Base-by-base conservation (phyloP, 2,888 invertebrate genomes). In the Brachyopa scutellaris region DNA sequence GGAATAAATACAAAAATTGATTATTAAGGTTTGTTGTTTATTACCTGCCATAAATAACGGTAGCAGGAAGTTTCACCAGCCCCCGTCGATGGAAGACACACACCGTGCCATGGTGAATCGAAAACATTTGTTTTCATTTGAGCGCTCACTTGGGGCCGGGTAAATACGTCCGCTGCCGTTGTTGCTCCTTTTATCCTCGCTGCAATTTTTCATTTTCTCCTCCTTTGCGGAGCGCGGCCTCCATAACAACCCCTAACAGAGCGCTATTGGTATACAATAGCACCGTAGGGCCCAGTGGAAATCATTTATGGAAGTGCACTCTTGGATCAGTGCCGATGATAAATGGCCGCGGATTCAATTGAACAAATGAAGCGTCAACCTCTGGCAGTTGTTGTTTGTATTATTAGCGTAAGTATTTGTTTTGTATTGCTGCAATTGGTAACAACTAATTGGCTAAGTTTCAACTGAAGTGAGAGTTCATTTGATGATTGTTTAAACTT, bases 1-100 rank as follows among this genome's bases (percentile, higher is more conserved):
- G n/a, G n/a, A n/a, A n/a, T n/a, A n/a, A n/a, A n/a, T 64, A 64
- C 66, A 57, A 74, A 74, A 74, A 74, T 73, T 64, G 73, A 73
- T 73, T 73, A 64, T 73, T 53, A 73, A 62, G 73, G 53, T 53
- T 64, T 73, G 55, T 73, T 73, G 62, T 73, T 73, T 73, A 73
- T 73, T 73, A 62, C 62, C 73, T 47, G 33, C 23, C 36, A 64
- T 73, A 73, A 73, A 73, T 73, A 61, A 72, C 61, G 9, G 19
- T n/a, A n/a, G 1, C 17, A 36, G 13, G 21, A 33, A 40, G 3
- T 38, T 59, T n/a, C n/a, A 8, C 42, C 23, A 45, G 33, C 26
- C 11, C 11, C 29, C 11, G 17, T 19, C 15, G 11, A 15, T 61
- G 42, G 29, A 53, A 29, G 29, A 21, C 26, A 53, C 23, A 29